A percentile compares a stretch with the other conserved stretches of the same genome.
Evolutionary conservation across 2,113 vertebrate genomes (phyloP).

Genomic region (Triplophysa dalaica): DNA sequence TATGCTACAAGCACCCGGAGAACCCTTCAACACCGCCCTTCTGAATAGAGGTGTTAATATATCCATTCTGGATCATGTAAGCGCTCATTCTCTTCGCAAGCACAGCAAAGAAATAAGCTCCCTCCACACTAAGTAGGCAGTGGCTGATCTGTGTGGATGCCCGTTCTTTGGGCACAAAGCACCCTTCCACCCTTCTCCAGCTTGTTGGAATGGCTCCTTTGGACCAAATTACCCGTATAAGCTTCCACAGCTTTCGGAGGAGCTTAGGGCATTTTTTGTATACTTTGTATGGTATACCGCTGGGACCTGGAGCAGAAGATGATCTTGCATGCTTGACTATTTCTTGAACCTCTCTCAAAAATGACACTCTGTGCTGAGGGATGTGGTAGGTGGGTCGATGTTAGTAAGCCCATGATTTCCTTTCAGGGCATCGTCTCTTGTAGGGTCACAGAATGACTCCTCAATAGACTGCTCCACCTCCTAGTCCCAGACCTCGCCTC

Average conservation of each 20-base stretch:
- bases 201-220: constrained; percentile 5
- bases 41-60: neutral
- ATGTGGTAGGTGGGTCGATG: neutral
- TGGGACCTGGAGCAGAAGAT: constrained; percentile 22
- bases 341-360: constrained; percentile 26
- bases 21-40: neutral
- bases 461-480: too few species aligned
- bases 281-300: constrained; percentile 17
- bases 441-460: too few species aligned
- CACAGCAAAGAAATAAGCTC: neutral
- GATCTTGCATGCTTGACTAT: constrained; percentile 7
- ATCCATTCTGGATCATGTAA: neutral
- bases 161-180: constrained; percentile 15
- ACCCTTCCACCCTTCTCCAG: constrained; percentile 8
- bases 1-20: neutral
- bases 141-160: neutral
- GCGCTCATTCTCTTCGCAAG: constrained; percentile 9
- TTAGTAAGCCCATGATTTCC: neutral
- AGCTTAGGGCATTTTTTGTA: constrained; percentile 21
- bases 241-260: constrained; percentile 11
- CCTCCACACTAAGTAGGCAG: neutral
- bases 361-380: neutral
- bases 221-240: constrained; percentile 4
- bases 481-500: too few species aligned
- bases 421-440: too few species aligned